Evolutionary conservation across 1,140 invertebrate genomes (phyloP).

Genomic region (Subanguina moxae): DNA sequence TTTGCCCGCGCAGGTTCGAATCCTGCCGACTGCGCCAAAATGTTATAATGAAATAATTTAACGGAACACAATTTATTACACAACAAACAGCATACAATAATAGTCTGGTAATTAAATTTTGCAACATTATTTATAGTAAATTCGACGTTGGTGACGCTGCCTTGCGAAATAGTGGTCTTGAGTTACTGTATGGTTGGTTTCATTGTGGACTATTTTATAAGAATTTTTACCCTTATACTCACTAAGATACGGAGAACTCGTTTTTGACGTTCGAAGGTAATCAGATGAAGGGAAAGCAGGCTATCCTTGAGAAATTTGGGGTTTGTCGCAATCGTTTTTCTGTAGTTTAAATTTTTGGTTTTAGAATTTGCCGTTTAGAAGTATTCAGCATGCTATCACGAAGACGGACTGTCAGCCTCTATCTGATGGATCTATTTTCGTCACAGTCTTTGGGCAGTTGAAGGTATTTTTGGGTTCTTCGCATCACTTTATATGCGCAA

Average conservation of each 20-base stretch:
- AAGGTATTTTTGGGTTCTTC: slow-evolving; percentile 23
- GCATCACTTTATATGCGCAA: neutral
- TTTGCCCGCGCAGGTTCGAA: no score
- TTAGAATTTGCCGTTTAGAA: slow-evolving; percentile 40
- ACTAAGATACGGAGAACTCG: slow-evolving; percentile 57
- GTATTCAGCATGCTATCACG: slow-evolving; percentile 55
- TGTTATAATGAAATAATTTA: no score
- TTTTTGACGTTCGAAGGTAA: slow-evolving; percentile 58
- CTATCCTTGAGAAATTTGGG: slow-evolving; percentile 54
- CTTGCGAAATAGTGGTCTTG: slow-evolving; percentile 35
- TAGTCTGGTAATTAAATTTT: slow-evolving; percentile 28
- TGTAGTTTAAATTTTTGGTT: no score
- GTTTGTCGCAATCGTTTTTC: slow-evolving; percentile 34
- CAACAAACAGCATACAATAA: no score
- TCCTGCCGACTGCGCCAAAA: no score
- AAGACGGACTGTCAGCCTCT: slow-evolving; percentile 57
- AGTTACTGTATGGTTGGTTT: neutral
- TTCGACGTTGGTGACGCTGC: slow-evolving; percentile 53
- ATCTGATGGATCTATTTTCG: slow-evolving; percentile 6
- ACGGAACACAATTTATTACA: no score
- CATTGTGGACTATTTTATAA: no score
- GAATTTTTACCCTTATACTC: slow-evolving; percentile 9
- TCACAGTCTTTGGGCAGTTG: slow-evolving; percentile 56
- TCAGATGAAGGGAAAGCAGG: slow-evolving; percentile 51
- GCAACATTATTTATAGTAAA: slow-evolving; percentile 51